These are phyloP conservation scores for Teleiodes luculella DNA, from an alignment of 2,888 invertebrate genomes.

Conservation along the genomic window DNA sequence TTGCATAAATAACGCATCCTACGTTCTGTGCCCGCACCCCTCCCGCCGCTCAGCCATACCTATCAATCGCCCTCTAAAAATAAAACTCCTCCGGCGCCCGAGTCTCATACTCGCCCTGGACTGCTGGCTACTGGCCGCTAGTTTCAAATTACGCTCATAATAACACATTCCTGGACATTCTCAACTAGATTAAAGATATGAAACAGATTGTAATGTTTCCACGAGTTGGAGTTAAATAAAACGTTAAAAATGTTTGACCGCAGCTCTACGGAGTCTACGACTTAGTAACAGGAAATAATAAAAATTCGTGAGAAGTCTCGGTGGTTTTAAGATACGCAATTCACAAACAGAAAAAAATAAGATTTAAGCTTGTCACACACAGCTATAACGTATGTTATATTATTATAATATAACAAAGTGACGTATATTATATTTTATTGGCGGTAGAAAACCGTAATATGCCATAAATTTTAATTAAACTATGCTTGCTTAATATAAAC, in stretches of 20 bases:
- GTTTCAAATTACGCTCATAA: slow-evolving; percentile 55
- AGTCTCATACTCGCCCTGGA: slow-evolving; percentile 38
- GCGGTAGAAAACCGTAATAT: too few relatives aligned
- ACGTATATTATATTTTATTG: too few relatives aligned
- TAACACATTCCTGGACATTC: slow-evolving; percentile 56
- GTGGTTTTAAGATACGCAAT: slow-evolving; percentile 24
- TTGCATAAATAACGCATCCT: slow-evolving; percentile 72
- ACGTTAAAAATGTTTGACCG: slow-evolving; percentile 66
- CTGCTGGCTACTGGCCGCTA: slow-evolving; percentile 32
- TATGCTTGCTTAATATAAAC: too few relatives aligned
- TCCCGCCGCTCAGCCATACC: slow-evolving; percentile 42
- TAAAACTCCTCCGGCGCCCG: slow-evolving; percentile 53
- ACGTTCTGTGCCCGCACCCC: slow-evolving; percentile 48
- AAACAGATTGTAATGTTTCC: slow-evolving; percentile 49
- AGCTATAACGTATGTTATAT: too few relatives aligned
- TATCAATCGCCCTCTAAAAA: slow-evolving; percentile 71
- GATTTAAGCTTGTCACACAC: too few relatives aligned
- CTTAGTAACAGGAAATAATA: slow-evolving; percentile 72
- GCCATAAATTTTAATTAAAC: too few relatives aligned
- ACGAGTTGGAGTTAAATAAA: slow-evolving; percentile 51
- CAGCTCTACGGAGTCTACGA: slow-evolving; percentile 28
- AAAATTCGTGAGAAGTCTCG: slow-evolving; percentile 72
- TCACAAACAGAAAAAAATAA: slow-evolving; percentile 11
- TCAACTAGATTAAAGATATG: slow-evolving; percentile 63
- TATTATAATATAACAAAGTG: too few relatives aligned